A percentile compares a stretch with the other conserved stretches of the same genome.
Evolutionary conservation across 2,797 vertebrate genomes (phyloP).

Genomic region (Otolemur crassicaudatus): DNA sequence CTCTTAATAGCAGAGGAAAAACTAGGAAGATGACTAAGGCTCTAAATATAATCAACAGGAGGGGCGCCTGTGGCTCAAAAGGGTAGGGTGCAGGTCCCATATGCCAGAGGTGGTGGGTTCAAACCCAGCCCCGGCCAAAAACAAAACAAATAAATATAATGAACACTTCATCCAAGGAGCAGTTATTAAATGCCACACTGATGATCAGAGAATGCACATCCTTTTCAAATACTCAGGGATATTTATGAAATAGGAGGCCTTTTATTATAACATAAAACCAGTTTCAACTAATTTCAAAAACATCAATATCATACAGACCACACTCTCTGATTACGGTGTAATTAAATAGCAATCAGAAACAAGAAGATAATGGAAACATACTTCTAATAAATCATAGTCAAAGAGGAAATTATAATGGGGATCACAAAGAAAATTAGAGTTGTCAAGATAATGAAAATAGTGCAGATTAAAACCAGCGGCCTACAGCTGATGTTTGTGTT

Average conservation of each 20-base stretch:
- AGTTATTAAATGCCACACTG: background rate
- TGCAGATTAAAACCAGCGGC: background rate
- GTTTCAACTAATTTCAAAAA: constrained; percentile 12
- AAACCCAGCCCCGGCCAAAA: too few relatives aligned
- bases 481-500: background rate
- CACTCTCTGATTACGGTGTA: background rate
- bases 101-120: too few relatives aligned
- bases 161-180: background rate
- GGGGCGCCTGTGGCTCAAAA: too few relatives aligned
- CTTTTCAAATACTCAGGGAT: background rate
- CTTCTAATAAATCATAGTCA: background rate
- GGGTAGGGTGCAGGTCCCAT: too few relatives aligned
- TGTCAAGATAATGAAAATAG: background rate
- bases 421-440: background rate
- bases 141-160: background rate
- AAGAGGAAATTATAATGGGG: background rate
- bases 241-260: background rate
- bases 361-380: background rate
- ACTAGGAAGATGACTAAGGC: background rate
- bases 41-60: background rate
- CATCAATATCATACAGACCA: background rate
- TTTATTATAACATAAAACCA: background rate
- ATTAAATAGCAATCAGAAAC: constrained; percentile 35
- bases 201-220: background rate
- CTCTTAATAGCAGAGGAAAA: background rate